Evolutionary conservation across 92 coral and sea anemone genomes (phyloP).

Genomic region (Plumapathes pennacea): DNA sequence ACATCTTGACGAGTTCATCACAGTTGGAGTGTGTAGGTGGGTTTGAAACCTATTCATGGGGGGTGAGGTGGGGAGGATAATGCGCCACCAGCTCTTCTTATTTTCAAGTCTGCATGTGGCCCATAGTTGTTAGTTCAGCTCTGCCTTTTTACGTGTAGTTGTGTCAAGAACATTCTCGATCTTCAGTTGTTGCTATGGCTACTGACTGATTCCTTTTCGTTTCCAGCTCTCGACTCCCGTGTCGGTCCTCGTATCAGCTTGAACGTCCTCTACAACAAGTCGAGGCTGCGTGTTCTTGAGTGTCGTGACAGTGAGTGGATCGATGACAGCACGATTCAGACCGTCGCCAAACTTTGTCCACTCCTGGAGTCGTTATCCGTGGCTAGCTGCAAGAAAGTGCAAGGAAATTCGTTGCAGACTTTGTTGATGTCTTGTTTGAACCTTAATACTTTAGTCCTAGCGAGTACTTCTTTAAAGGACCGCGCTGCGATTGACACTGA

Average conservation of each 20-base stretch:
- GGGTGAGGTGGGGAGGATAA: too few relatives aligned
- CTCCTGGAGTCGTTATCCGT: conserved; percentile 57
- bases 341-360: conserved; percentile 55
- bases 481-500: conserved; percentile 19
- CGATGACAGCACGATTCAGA: conserved; percentile 39
- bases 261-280: conserved; percentile 44
- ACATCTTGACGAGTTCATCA: conserved; percentile 23
- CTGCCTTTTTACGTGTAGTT: too few relatives aligned
- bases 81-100: too few relatives aligned
- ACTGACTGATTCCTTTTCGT: not conserved
- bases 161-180: too few relatives aligned
- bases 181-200: too few relatives aligned
- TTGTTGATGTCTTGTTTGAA: conserved; percentile 29
- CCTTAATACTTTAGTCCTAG: conserved; percentile 50
- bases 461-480: conserved; percentile 55
- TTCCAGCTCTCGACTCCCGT: conserved; percentile 48
- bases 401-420: conserved; percentile 47
- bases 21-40: conserved; percentile 56
- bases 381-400: conserved; percentile 55
- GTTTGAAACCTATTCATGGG: too few relatives aligned
- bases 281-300: conserved; percentile 56
- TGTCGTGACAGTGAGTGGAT: conserved; percentile 69
- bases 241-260: conserved; percentile 35
- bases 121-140: too few relatives aligned
- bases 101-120: too few relatives aligned